These are phyloP conservation scores for Sialis fuliginosa DNA, from an alignment of 2,888 invertebrate species.

Conservation along the genomic window DNA sequence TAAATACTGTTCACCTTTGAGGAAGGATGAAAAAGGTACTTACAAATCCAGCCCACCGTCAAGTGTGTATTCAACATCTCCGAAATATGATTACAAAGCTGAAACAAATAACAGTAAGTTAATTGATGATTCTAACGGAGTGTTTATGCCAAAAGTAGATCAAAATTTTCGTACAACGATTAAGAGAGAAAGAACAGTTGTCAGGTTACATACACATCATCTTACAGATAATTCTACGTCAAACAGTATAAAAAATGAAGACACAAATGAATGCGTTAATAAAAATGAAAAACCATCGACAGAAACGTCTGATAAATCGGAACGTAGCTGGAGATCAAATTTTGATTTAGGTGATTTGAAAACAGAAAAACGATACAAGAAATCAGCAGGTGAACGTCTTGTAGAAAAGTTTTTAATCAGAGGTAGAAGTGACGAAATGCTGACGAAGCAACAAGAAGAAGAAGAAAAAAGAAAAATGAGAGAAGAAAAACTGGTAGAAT, in stretches of 20 bases:
- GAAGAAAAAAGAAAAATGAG: slow-evolving; percentile 10
- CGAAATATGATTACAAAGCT: slow-evolving; percentile 5
- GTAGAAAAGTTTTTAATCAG: slow-evolving; percentile 58
- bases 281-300: slow-evolving; percentile 18
- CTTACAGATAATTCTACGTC: slow-evolving; percentile 17
- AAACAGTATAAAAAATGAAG: slow-evolving; percentile 3
- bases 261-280: slow-evolving; percentile 7
- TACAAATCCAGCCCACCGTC: slow-evolving; percentile 12
- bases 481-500: slow-evolving; percentile 12
- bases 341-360: slow-evolving; percentile 37
- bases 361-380: slow-evolving; percentile 36
- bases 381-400: slow-evolving; percentile 53
- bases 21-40: slow-evolving; percentile 9
- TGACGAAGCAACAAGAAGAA: slow-evolving; percentile 11
- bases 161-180: slow-evolving; percentile 39
- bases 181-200: slow-evolving; percentile 53
- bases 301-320: neutral
- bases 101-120: slow-evolving; percentile 6
- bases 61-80: slow-evolving; percentile 4
- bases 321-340: slow-evolving; percentile 39
- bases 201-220: slow-evolving; percentile 48
- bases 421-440: slow-evolving; percentile 28
- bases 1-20: slow-evolving; percentile 13
- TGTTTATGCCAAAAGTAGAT: slow-evolving; percentile 30
- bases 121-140: slow-evolving; percentile 10